Conservation (phyloP, 2,797 vertebrate genomes). For the Enteromius fasciolatus region DNA sequence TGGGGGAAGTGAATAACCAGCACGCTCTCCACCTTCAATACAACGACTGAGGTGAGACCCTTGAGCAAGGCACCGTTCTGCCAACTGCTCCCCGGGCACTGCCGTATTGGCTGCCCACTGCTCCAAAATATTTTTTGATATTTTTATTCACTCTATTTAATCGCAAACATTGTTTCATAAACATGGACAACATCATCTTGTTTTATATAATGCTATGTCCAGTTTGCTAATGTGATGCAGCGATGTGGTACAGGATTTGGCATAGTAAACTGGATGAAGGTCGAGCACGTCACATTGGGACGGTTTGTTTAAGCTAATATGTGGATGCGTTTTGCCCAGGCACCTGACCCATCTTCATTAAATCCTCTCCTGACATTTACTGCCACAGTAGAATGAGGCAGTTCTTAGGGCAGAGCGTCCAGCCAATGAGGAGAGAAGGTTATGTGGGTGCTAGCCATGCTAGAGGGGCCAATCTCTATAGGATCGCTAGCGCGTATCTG, state of each 20-base stretch:
- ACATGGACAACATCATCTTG: neutral
- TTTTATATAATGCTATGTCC: neutral
- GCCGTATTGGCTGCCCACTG: too few relatives aligned
- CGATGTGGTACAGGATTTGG: neutral
- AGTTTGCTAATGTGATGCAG: neutral
- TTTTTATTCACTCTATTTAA: neutral
- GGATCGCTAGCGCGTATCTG: constrained; percentile 77
- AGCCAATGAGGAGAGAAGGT: constrained; percentile 69
- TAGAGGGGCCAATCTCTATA: constrained; percentile 66
- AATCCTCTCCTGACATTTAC: constrained; percentile 77
- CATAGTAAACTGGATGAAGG: constrained; percentile 64
- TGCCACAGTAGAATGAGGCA: constrained; percentile 61
- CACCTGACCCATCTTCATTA: constrained; percentile 78
- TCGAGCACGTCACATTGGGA: constrained; percentile 45
- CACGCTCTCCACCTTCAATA: too few relatives aligned
- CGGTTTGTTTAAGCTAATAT: constrained; percentile 74
- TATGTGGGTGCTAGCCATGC: constrained; percentile 67
- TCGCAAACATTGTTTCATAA: neutral
- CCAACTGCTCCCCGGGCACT: too few relatives aligned
- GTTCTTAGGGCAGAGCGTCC: constrained; percentile 36
- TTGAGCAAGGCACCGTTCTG: too few relatives aligned
- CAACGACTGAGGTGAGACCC: too few relatives aligned
- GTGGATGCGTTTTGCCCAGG: constrained; percentile 67
- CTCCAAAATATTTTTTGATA: too few relatives aligned
- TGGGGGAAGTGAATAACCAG: too few relatives aligned